These are phyloP conservation scores for Drosophila borborema DNA, from an alignment of 2,888 invertebrate genomes.

Conservation along the genomic window DNA sequence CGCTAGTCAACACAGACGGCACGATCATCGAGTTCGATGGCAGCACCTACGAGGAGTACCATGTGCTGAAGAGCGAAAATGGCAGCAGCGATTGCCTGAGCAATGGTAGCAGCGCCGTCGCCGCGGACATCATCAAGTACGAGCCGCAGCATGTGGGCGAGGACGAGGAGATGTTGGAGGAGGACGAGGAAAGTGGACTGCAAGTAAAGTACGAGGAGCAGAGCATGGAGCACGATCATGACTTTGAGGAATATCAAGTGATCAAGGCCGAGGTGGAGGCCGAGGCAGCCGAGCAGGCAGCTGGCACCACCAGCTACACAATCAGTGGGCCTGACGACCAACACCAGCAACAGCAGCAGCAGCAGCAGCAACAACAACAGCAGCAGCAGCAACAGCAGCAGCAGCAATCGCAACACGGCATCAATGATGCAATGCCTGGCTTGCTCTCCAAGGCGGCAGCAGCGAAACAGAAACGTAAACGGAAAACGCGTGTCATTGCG, in stretches of 20 bases:
- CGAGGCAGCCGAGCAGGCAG: conserved; percentile 56
- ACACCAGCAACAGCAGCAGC: conserved; percentile 38
- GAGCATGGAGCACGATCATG: conserved; percentile 66
- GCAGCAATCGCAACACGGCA: conserved; percentile 34
- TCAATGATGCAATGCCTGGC: conserved; percentile 55
- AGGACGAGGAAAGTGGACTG: conserved; percentile 64
- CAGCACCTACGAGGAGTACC: conserved; percentile 80
- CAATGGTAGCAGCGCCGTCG: conserved; percentile 70
- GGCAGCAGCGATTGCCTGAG: conserved; percentile 72
- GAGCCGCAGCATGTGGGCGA: conserved; percentile 70
- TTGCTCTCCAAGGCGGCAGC: conserved; percentile 62
- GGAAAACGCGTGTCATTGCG: conserved; percentile 82
- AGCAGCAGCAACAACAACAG: conserved; percentile 16
- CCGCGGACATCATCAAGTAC: conserved; percentile 67
- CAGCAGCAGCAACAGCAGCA: conserved; percentile 36
- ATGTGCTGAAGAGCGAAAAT: conserved; percentile 73
- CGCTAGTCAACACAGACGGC: conserved; percentile 68
- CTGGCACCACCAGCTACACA: conserved; percentile 68
- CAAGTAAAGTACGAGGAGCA: conserved; percentile 75
- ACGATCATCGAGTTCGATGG: conserved; percentile 79
- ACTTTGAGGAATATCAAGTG: conserved; percentile 70
- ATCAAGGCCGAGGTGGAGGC: conserved; percentile 70
- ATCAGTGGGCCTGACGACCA: conserved; percentile 53
- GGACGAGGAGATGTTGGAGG: conserved; percentile 64
- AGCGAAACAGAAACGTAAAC: conserved; percentile 83